Evolutionary conservation across 1,140 invertebrate genomes (phyloP), one percentile per base, ranked within the genome.

Genomic region (Delia radicum): DNA sequence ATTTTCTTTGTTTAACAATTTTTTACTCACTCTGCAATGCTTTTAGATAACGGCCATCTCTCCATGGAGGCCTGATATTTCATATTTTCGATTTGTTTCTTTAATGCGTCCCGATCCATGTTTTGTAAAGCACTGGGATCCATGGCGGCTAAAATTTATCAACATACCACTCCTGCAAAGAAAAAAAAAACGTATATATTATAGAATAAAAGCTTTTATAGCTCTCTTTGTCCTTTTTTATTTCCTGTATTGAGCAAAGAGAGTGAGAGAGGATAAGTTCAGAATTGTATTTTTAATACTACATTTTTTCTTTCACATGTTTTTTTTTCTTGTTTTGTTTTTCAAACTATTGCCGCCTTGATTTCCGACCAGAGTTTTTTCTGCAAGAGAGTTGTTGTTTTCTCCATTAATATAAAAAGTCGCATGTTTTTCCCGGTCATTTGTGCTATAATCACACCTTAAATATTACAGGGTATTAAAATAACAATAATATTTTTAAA

Each of bases 11-110:
- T 72, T 18, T 26, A 73, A n/a, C n/a, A n/a, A n/a, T n/a, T n/a
- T n/a, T n/a, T 73, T 89, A 96, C 95, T 96, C 91, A 97, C 95
- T 95, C 95, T 84, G 94, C 92, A 87, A 97, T 96, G 87, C 94
- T 95, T 89, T 95, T 96, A 82, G 95, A 96, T 76, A 97, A 89
- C 71, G 94, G 94, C 95, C 95, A 96, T 87, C 95, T 93, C 89
- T 97, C 95, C 95, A 97, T 97, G 82, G 94, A 93, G 76, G 94
- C 94, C 88, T 97, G 95, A 88, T 96, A 96, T 89, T 96, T 95
- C 94, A 97, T 95, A 89, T 96, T 96, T 87, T 97, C 95, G 87
- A 97, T 97, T 91, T 97, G 95, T 90, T 96, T 96, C 90, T 95
- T 95, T 88, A 97, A 89, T 90, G 94, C 94, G 92, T 96, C 95